Base-by-base conservation (phyloP, 2,888 invertebrate genomes). In the Leptothorax acervorum region DNA sequence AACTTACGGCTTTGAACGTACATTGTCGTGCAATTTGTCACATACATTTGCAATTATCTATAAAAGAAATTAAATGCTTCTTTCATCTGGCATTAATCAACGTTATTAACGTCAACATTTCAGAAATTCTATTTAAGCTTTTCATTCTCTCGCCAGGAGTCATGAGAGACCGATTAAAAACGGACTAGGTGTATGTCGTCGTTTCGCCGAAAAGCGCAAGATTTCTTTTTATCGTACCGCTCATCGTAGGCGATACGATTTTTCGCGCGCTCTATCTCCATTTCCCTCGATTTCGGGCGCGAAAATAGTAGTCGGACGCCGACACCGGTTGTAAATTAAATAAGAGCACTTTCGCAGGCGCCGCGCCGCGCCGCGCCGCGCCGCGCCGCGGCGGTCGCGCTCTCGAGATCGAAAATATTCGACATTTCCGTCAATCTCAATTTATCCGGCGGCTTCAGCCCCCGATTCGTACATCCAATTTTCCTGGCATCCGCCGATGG, bases 401-500 rank as follows among this genome's bases (percentile, higher is more conserved):
- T 60, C 12, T 51, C 42, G 60, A 57, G 71, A 85, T 71, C 75
- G 83, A 85, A 87, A 87, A 87, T 87, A 86, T 86, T 84, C 85
- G 78, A 82, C 76, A 60, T 82, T 86, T 84, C 82, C 87, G 85
- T 84, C 85, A 82, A 86, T 87, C 85, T 86, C 85, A 81, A 87
- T 87, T 85, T 87, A 74, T 79, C 70, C 71, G 62, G 39, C 75
- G 82, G 70, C 57, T 55, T 70, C 57, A 18, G 73, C n/a, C 53
- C 45, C 42, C 66, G 84, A 81, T 82, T 73, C 73, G 65, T 57
- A 81, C 83, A 85, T 87, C 85, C 86, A 83, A 86, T 86, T 87
- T 87, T 82, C 57, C 73, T 39, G 31, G 63, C 62, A 63, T 84
- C 73, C 65, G 57, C 35, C 83, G 53, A 68, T 84, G 45, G 83